Conservation (phyloP, 2,888 invertebrate species). For the Lasioglossum calceatum region DNA sequence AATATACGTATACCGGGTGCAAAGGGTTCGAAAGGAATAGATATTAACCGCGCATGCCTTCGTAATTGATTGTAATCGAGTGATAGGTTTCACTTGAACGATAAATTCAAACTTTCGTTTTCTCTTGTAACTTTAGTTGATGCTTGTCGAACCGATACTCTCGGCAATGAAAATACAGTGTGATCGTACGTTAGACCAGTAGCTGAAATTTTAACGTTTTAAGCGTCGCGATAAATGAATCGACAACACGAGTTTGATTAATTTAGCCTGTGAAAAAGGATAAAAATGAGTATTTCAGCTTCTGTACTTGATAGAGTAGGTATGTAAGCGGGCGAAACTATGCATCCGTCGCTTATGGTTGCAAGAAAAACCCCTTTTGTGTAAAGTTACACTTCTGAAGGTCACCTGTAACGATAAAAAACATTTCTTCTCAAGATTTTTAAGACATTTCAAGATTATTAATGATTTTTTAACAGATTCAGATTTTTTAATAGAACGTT, state of each 20-base stretch:
- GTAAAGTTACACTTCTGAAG: neutral
- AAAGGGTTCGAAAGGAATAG: constrained; percentile 44
- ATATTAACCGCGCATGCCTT: constrained; percentile 45
- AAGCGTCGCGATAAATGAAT: neutral
- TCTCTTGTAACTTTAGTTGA: constrained; percentile 47
- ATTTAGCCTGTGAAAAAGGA: neutral
- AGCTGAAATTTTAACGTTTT: constrained; percentile 15
- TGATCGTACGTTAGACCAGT: constrained; percentile 24
- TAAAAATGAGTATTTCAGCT: neutral
- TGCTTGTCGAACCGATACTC: constrained; percentile 34
- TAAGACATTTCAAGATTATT: too few relatives aligned
- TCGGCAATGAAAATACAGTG: neutral
- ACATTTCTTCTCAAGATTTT: too few relatives aligned
- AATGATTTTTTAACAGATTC: neutral
- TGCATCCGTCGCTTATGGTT: too few relatives aligned
- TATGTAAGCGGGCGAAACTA: neutral
- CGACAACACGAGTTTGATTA: neutral
- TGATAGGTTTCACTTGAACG: constrained; percentile 4
- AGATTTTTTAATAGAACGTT: neutral
- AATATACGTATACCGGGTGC: constrained; percentile 21
- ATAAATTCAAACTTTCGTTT: constrained; percentile 25
- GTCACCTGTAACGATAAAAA: too few relatives aligned
- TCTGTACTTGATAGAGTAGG: neutral
- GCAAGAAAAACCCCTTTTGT: neutral
- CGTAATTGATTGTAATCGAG: constrained; percentile 33